Evolutionary conservation across 2,113 vertebrate genomes (phyloP).

Genomic region (Paradisaea rubra): DNA sequence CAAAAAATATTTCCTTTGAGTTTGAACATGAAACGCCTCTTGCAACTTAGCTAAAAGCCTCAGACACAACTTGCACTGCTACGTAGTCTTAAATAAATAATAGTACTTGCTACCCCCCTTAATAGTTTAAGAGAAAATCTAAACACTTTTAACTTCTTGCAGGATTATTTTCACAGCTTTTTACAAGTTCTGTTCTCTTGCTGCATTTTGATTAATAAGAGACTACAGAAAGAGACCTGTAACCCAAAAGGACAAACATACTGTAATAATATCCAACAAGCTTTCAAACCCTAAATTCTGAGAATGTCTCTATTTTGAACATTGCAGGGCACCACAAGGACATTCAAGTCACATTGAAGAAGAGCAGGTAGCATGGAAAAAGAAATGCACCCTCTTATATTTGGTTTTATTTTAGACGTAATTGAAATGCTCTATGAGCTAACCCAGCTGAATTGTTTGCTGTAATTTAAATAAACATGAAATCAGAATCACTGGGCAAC

Average conservation of each 20-base stretch:
- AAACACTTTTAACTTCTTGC: neutral
- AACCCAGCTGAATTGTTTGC: neutral
- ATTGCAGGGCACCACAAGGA: neutral
- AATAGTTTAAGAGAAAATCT: neutral
- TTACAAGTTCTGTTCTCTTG: neutral
- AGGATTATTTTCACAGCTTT: neutral
- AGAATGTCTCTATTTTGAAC: neutral
- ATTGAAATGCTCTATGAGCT: neutral
- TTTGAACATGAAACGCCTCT: neutral
- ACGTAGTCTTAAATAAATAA: neutral
- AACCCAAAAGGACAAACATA: neutral
- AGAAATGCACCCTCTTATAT: neutral
- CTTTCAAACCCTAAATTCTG: constrained; percentile 5
- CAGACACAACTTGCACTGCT: neutral
- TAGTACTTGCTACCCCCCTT: rapidly evolving
- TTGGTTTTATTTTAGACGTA: neutral
- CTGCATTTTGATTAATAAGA: neutral
- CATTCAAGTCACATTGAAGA: neutral
- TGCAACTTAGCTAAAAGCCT: neutral
- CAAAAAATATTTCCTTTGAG: neutral
- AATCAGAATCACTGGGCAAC: neutral
- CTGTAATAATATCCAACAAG: neutral
- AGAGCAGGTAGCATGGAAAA: neutral
- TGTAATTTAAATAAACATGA: neutral
- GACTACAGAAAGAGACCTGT: neutral